These are phyloP conservation scores for Chironomus tepperi DNA, from an alignment of 1,140 invertebrate species.

Conservation along the genomic window DNA sequence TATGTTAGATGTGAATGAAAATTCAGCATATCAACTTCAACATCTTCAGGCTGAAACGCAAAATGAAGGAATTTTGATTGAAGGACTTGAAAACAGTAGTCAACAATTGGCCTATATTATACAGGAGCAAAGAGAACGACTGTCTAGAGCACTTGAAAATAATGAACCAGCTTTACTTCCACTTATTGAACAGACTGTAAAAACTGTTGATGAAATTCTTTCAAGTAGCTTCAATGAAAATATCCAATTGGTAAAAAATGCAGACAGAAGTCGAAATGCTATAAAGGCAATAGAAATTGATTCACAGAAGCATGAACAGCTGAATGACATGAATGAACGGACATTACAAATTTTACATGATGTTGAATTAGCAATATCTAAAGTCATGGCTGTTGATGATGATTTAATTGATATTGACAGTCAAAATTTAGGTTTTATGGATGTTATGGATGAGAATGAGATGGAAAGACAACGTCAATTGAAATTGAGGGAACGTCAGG, in stretches of 20 bases:
- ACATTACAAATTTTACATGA: neutral
- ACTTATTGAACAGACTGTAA: neutral
- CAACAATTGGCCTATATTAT: neutral
- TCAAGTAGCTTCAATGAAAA: neutral
- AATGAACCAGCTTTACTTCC: neutral
- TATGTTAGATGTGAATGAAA: neutral
- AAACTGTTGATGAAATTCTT: neutral
- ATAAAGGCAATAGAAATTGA: neutral
- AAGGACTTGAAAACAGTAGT: neutral
- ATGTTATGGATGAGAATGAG: too few species aligned
- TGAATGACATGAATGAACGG: neutral
- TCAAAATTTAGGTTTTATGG: too few species aligned
- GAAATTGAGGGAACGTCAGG: too few species aligned
- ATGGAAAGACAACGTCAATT: too few species aligned
- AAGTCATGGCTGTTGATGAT: too few species aligned
- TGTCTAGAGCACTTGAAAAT: neutral
- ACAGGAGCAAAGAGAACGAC: neutral
- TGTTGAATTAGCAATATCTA: neutral
- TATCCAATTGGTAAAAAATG: neutral
- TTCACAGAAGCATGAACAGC: neutral
- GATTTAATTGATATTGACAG: too few species aligned
- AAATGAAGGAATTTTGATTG: neutral
- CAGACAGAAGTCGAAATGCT: neutral
- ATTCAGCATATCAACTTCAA: neutral
- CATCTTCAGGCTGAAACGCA: neutral